A percentile compares a stretch with the other conserved stretches of the same genome.
Conservation (phyloP, 2,113 vertebrate genomes). For the Centrocercus urophasianus region DNA sequence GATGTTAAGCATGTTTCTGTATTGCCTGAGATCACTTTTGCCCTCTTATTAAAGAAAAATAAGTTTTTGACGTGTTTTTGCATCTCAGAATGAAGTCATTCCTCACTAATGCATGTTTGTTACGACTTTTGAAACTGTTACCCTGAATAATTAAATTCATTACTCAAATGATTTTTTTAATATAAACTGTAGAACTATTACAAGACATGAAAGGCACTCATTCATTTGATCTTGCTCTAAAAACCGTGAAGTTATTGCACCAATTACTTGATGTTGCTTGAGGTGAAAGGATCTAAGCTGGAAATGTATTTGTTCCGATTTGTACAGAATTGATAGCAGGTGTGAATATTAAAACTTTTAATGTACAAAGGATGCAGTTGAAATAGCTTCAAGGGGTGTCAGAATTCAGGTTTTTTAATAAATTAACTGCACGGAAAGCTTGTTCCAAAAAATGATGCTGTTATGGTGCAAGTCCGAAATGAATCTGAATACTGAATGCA, state of each 20-base stretch:
- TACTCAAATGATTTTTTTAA: conserved; percentile 38
- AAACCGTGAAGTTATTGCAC: conserved; percentile 31
- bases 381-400: conserved; percentile 39
- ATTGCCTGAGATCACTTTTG: not conserved
- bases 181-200: not conserved
- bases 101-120: not conserved
- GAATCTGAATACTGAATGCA: not conserved
- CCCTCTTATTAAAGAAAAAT: not conserved
- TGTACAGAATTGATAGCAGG: conserved; percentile 9
- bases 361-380: conserved; percentile 6
- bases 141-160: conserved; percentile 18
- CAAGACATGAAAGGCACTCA: conserved; percentile 40
- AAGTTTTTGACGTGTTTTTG: not conserved
- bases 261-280: conserved; percentile 62
- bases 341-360: conserved; percentile 26
- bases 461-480: not conserved
- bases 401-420: conserved; percentile 6
- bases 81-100: not conserved
- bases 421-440: not conserved
- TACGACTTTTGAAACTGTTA: not conserved
- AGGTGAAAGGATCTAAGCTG: conserved; percentile 46
- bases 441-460: not conserved
- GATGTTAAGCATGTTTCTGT: not conserved
- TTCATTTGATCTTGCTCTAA: conserved; percentile 57
- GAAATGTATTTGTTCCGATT: conserved; percentile 6